Percentiles rank a stretch among this genome's conserved stretches.
These are phyloP conservation scores for Heliconius erato DNA, from an alignment of 2,888 invertebrate species.

Conservation along the genomic window DNA sequence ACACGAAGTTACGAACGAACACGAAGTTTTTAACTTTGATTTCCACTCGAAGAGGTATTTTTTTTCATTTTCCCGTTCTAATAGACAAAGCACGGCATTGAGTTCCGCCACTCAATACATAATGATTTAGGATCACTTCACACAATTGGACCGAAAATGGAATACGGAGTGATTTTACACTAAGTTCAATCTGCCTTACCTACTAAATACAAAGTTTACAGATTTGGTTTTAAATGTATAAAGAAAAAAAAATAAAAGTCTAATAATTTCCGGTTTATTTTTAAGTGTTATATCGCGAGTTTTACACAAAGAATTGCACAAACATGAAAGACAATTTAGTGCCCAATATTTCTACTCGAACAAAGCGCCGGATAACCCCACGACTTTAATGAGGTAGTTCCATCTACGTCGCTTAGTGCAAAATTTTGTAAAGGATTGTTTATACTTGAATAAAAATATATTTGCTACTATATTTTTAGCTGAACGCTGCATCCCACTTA, in stretches of 20 bases:
- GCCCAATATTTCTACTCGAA: slow-evolving; percentile 49
- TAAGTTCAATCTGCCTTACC: too few relatives aligned
- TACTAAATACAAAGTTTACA: too few relatives aligned
- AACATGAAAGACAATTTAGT: slow-evolving; percentile 35
- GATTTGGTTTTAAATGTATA: too few relatives aligned
- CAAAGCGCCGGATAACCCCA: slow-evolving; percentile 60
- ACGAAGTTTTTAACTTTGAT: too few relatives aligned
- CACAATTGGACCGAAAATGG: too few relatives aligned
- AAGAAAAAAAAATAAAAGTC: neutral
- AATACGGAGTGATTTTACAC: too few relatives aligned
- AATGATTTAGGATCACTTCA: too few relatives aligned
- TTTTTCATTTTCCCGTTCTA: too few relatives aligned
- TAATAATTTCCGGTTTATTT: neutral
- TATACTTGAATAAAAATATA: neutral
- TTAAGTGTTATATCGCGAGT: slow-evolving; percentile 2
- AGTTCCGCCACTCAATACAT: too few relatives aligned
- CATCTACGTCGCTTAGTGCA: slow-evolving; percentile 61
- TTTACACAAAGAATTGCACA: slow-evolving; percentile 20
- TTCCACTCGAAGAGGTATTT: too few relatives aligned
- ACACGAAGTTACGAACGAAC: too few relatives aligned
- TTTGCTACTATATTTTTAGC: neutral
- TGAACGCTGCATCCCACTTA: neutral
- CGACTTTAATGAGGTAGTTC: slow-evolving; percentile 71
- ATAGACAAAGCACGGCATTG: too few relatives aligned
- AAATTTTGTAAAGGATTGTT: slow-evolving; percentile 38